A percentile compares a stretch with the other conserved stretches of the same genome.
phyloP scores from a whole-genome alignment of 2,797 vertebrate species.

The Sebastes melanostomus region DNA sequence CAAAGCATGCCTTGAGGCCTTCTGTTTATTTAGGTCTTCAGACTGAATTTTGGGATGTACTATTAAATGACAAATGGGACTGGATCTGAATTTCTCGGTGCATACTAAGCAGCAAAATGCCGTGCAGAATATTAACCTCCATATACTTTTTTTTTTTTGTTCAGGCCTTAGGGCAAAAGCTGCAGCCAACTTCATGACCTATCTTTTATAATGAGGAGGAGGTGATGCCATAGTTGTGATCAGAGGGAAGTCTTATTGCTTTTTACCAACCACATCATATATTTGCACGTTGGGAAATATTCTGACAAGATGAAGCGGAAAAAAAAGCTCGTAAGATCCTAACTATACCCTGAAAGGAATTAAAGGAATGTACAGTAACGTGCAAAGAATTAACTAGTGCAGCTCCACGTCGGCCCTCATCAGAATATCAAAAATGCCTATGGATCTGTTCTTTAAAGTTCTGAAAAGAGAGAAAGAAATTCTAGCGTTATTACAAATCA shows the following conservation, averaged over 20 bases:
- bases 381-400: neutral
- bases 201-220: conserved; percentile 36
- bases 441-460: neutral
- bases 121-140: neutral
- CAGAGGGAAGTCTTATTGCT: conserved; percentile 19
- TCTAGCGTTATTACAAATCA: neutral
- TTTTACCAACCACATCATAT: neutral
- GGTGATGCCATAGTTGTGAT: conserved; percentile 1
- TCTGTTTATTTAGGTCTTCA: conserved; percentile 33
- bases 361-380: neutral
- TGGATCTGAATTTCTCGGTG: neutral
- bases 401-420: neutral
- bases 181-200: neutral
- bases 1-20: conserved; percentile 22
- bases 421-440: neutral
- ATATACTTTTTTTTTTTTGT: neutral
- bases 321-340: neutral
- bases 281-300: neutral
- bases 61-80: conserved; percentile 22
- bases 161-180: neutral
- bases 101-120: neutral
- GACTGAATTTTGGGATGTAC: conserved; percentile 1
- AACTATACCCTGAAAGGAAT: neutral
- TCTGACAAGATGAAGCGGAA: neutral
- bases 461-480: neutral